Base-by-base conservation (phyloP, 2,797 vertebrate genomes). In the Macropus fuliginosus region DNA sequence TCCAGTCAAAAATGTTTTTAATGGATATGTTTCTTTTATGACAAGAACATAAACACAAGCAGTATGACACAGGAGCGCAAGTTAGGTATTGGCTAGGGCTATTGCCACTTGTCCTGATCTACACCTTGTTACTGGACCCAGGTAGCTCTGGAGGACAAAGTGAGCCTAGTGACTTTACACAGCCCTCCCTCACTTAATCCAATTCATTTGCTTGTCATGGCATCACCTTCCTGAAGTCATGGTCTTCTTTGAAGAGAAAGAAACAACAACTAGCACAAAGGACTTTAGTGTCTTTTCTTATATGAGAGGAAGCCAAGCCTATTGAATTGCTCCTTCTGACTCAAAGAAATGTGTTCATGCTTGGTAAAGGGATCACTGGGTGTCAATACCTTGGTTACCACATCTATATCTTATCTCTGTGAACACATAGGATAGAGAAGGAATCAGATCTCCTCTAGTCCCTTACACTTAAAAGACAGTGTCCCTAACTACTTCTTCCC, bases 1-100 rank as follows among this genome's bases (percentile, higher is more conserved):
- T 56, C 56, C 31, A 91, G 50, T 16, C 55, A 56, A 93, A 92
- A 89, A 94, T 74, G n/a, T 94, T 90, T 90, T 74, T 62, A 46
- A 46, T 92, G 56, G 56, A 40, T 87, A 31, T 81, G n/a, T 46
- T 24, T 81, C 40, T 54, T 94, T 90, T 90, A 56, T 57, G 74
- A 89, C 54, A 59, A 94, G 28, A 11, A 95, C 56, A 74, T 93
- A 89, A 54, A 54, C 14, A 56, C 34, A 18, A 56, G 29, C 31
- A 91, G 90, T 27, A 81, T 40, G 31, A n/a, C 56, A 56, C n/a
- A n/a, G 55, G 59, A 55, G 56, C 59, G 89, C 50, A 24, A 46
- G 31, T 55, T 55, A 40, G 54, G 81, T 55, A 1, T 62, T 87
- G 24, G 11, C 34, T 59, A 56, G 56, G 56, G 56, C 56, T 24